A percentile compares a stretch with the other conserved stretches of the same genome.
Conservation (phyloP, 23 tunicate genomes). For the Oikopleura dioica region DNA sequence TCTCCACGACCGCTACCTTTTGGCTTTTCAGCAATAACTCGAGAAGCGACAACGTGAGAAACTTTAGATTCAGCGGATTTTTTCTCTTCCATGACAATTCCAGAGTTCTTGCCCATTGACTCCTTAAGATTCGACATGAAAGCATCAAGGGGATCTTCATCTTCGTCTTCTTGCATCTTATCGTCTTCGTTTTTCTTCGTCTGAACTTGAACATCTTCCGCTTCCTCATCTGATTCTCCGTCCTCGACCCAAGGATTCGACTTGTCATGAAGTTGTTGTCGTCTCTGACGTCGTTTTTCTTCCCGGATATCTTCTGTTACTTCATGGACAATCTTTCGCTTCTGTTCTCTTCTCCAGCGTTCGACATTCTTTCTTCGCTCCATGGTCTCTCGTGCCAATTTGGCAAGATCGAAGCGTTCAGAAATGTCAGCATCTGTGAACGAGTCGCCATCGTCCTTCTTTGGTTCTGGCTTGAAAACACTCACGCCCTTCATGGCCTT, state of each 20-base stretch:
- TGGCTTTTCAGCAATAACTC: neutral
- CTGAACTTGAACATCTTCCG: constrained; percentile 12
- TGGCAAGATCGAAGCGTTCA: neutral
- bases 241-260: constrained; percentile 8
- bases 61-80: neutral
- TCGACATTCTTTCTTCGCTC: neutral
- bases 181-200: constrained; percentile 17
- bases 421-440: too few relatives aligned
- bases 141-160: constrained; percentile 94
- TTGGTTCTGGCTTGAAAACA: too few relatives aligned
- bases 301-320: neutral
- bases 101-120: constrained; percentile 10
- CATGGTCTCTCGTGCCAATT: neutral
- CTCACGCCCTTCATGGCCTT: too few relatives aligned
- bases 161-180: constrained; percentile 24
- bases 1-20: neutral
- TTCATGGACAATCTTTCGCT: neutral
- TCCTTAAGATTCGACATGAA: constrained; percentile 55
- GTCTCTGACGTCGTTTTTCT: neutral
- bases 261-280: neutral
- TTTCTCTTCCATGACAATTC: neutral
- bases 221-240: constrained; percentile 14
- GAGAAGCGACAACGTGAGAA: neutral
- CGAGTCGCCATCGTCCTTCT: too few relatives aligned
- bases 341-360: constrained; percentile 1